Base-by-base conservation (phyloP, 92 coral and sea anemone genomes). In the Chrysogorgia sp. region DNA sequence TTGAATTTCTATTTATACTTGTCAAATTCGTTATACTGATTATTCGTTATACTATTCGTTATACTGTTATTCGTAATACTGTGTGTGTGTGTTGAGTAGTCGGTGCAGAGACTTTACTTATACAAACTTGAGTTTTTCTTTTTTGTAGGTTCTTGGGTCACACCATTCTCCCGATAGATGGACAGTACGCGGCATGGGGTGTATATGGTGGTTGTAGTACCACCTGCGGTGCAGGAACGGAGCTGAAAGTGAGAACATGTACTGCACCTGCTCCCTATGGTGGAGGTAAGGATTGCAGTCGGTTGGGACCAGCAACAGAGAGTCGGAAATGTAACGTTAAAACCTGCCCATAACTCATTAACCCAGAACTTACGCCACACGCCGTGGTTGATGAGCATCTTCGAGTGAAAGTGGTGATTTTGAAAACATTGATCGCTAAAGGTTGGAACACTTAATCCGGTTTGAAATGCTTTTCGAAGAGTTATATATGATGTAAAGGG, bases 141-240 rank as follows among this genome's bases (percentile, higher is more conserved):
- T 32, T 34, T 19, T 50, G 9, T 21, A 72, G 79, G 52, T 72
- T 72, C 52, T 41, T 72, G 59, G 79, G 79, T 10, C 53, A 72
- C 65, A 33, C 34, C 23, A 24, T 72, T 55, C 7, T 12, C 6
- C 64, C 79, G 5, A 58, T 19, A 21, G 79, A 72, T 34, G 79
- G 79, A 0, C 23, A 29, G 7, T 72, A 5, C 79, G 13, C 79
- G 0, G 24, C 20, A 31, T 72, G 79, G 79, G 25, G 33, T 45
- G 14, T 15, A 31, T 72, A 65, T 64, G 79, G 79, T 25, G 79
- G 79, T 28, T 72, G 79, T 34, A 72, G 79, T 22, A 52, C 79
- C 21, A 48, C 65, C 15, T 72, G 79, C 34, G 79, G 79, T 24
- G 47, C 1, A 13, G 79, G 79, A 10, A 72, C 79, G 19, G 50